Percentiles rank a stretch among this genome's conserved stretches.
Conservation (phyloP, 2,888 invertebrate species). For the Tiliacea aurago region DNA sequence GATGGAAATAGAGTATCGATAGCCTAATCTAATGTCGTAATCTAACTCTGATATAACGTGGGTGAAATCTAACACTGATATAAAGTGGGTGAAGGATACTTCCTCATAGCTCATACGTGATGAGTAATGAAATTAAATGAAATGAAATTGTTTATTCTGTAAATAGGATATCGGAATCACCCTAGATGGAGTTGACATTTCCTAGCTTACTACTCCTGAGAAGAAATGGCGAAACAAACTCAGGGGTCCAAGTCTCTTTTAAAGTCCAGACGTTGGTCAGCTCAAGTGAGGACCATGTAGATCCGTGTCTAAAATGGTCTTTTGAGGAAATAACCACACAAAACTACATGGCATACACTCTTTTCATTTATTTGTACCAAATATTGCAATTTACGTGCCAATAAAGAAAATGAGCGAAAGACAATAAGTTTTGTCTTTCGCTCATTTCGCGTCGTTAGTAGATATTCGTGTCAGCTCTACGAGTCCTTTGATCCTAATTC, state of each 20-base stretch:
- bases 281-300: too few relatives aligned
- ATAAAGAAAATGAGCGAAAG: neutral
- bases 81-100: conserved; percentile 7
- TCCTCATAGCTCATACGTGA: neutral
- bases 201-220: too few relatives aligned
- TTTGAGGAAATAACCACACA: too few relatives aligned
- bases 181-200: too few relatives aligned
- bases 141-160: too few relatives aligned
- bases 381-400: neutral
- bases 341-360: neutral
- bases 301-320: too few relatives aligned
- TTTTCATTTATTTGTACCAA: neutral
- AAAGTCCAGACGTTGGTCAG: too few relatives aligned
- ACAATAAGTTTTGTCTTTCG: conserved; percentile 23
- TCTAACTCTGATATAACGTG: neutral
- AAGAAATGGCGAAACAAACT: too few relatives aligned
- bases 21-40: neutral
- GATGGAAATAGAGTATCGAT: conserved; percentile 22
- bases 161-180: too few relatives aligned
- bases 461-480: neutral
- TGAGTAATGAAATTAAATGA: neutral
- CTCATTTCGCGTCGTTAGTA: too few relatives aligned
- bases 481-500: conserved; percentile 29
- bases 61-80: neutral
- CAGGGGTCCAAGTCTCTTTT: too few relatives aligned